A percentile compares a stretch with the other conserved stretches of the same genome.
Conservation (phyloP, 2,113 vertebrate genomes). For the Halichoeres trimaculatus region DNA sequence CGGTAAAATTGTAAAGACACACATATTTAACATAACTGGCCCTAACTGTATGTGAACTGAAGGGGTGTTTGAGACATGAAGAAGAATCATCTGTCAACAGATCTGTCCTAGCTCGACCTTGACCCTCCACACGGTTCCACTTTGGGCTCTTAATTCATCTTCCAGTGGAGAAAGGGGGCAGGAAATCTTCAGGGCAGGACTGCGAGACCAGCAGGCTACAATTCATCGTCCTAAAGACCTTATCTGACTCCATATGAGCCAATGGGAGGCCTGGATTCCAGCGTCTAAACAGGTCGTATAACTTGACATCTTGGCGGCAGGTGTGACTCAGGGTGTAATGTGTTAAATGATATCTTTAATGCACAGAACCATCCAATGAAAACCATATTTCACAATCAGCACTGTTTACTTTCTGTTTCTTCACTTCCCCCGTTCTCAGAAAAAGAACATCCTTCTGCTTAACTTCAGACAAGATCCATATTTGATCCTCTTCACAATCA, state of each 20-base stretch:
- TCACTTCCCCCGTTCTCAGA: no score
- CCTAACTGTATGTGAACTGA: constrained; percentile 5
- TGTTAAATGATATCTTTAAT: background rate
- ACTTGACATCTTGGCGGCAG: background rate
- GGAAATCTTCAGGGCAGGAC: background rate
- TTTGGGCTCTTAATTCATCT: background rate
- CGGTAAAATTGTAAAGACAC: constrained; percentile 11
- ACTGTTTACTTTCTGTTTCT: no score
- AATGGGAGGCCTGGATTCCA: background rate
- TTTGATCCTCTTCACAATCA: no score
- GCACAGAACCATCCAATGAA: background rate
- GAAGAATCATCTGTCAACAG: background rate
- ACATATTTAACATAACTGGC: no score
- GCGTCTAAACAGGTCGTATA: background rate
- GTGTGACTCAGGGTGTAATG: background rate
- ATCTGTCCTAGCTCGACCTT: background rate
- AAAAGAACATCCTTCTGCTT: no score
- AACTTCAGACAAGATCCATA: no score
- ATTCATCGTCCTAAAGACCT: background rate
- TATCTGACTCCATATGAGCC: background rate
- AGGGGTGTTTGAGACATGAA: background rate
- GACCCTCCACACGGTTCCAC: background rate
- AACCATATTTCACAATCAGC: background rate
- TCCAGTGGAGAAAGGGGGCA: background rate
- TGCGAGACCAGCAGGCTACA: background rate